Conservation (phyloP, 2,113 vertebrate species). For the Alexandromys fortis region DNA sequence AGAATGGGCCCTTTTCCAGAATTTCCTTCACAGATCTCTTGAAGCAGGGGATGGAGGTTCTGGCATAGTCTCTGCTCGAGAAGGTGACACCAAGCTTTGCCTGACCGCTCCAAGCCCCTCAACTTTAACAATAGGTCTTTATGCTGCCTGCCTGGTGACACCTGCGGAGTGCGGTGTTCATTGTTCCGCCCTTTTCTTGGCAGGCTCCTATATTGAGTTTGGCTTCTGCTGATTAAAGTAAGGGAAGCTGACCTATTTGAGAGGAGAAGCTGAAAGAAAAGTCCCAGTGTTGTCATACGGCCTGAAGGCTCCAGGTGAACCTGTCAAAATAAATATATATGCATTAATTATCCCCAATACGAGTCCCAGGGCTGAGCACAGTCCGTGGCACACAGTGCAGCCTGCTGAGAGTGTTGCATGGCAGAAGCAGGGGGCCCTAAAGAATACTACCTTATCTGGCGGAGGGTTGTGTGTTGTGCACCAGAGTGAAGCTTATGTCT, state of each 20-base stretch:
- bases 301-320: constrained; percentile 68
- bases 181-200: constrained; percentile 62
- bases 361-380: constrained; percentile 50
- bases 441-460: constrained; percentile 10
- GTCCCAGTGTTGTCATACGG: constrained; percentile 62
- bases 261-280: constrained; percentile 70
- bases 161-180: constrained; percentile 16
- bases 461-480: background rate
- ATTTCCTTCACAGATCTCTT: background rate
- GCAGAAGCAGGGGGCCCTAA: background rate
- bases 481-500: constrained; percentile 1
- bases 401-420: background rate
- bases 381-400: background rate
- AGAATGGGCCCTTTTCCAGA: background rate
- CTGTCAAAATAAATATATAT: constrained; percentile 73
- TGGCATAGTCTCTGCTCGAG: background rate
- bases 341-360: constrained; percentile 64
- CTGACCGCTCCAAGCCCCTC: constrained; percentile 56
- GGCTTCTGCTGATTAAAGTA: constrained; percentile 76
- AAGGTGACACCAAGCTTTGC: constrained; percentile 37
- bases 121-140: constrained; percentile 73
- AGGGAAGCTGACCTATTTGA: constrained; percentile 76
- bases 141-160: constrained; percentile 54
- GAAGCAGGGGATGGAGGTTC: background rate
- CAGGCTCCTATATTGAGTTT: constrained; percentile 73